Evolutionary conservation across 1,140 invertebrate species (phyloP).

Genomic region (Reticulitermes speratus): DNA sequence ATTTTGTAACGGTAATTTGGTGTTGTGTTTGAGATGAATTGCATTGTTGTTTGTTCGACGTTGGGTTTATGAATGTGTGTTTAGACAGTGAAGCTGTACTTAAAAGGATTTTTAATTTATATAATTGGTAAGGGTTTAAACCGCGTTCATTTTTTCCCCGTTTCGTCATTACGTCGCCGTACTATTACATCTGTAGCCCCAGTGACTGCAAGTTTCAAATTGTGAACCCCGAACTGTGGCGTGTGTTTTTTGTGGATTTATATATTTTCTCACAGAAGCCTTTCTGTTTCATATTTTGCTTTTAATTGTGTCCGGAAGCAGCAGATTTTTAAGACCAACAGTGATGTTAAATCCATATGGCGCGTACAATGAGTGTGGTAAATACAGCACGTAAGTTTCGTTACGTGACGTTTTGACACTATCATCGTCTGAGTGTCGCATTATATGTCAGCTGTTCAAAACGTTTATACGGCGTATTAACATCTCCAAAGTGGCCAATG

Average conservation of each 20-base stretch:
- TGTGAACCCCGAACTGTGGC: neutral
- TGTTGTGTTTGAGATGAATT: too few relatives aligned
- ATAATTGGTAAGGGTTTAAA: too few relatives aligned
- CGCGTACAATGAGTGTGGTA: neutral
- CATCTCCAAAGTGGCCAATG: slow-evolving; percentile 12
- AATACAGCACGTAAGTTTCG: neutral
- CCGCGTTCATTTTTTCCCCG: too few relatives aligned
- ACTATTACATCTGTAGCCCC: too few relatives aligned
- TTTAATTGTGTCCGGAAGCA: neutral
- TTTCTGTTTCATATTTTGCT: neutral
- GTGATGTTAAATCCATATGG: neutral
- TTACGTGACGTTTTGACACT: neutral
- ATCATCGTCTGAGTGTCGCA: neutral
- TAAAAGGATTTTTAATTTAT: too few relatives aligned
- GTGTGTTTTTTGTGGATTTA: neutral
- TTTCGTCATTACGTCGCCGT: too few relatives aligned
- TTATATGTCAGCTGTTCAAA: neutral
- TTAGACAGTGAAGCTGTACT: too few relatives aligned
- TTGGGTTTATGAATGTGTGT: too few relatives aligned
- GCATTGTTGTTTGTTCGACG: too few relatives aligned
- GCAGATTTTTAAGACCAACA: too few relatives aligned
- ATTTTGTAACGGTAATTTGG: too few relatives aligned
- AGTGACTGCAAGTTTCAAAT: too few relatives aligned
- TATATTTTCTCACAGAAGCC: neutral
- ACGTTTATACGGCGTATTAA: neutral